Base-by-base conservation (phyloP, 2,888 invertebrate genomes). In the Clusia tigrina region DNA sequence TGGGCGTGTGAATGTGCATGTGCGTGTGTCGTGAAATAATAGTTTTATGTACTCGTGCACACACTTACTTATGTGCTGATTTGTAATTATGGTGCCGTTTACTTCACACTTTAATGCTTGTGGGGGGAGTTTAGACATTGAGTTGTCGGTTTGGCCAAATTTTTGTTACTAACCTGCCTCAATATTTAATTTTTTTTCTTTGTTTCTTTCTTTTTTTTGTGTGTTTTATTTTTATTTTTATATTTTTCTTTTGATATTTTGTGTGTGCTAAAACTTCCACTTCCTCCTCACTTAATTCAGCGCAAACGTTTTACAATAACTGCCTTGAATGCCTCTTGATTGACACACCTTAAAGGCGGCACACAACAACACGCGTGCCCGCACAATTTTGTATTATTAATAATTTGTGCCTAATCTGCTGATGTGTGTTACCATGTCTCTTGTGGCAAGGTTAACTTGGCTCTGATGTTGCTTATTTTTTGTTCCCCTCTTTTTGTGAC, bases 371-470 rank as follows among this genome's bases (percentile, higher is more conserved):
- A 18, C 2, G 26, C 1, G 32, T 26, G 32, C 32, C n/a, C n/a
- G 15, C 32, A 25, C 17, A 18, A 32, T 55, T 32, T 55, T 15
- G 10, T 15, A 2, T 54, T 54, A 32, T 54, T 22, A 20, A 20
- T 22, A 55, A 55, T 37, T 54, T 55, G 38, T 38, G n/a, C n/a
- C n/a, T n/a, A n/a, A n/a, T n/a, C n/a, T 37, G 38, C 15, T 9
- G n/a, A 2, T 15, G 55, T 55, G 24, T 55, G 55, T 55, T 55
- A 38, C 55, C 22, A 42, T 37, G 55, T 38, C 55, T 32, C 20
- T 55, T 55, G 38, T 55, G 6, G 55, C 55, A 37, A 37, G 23
- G 25, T 55, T 25, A 2, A 5, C n/a, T n/a, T n/a, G n/a, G n/a
- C n/a, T n/a, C n/a, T 23, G n/a, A 53, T 55, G 25, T 37, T 48